Evolutionary conservation across 2,888 invertebrate species (phyloP), one percentile per base, ranked within the genome.

Genomic region (Calameuta filiformis): DNA sequence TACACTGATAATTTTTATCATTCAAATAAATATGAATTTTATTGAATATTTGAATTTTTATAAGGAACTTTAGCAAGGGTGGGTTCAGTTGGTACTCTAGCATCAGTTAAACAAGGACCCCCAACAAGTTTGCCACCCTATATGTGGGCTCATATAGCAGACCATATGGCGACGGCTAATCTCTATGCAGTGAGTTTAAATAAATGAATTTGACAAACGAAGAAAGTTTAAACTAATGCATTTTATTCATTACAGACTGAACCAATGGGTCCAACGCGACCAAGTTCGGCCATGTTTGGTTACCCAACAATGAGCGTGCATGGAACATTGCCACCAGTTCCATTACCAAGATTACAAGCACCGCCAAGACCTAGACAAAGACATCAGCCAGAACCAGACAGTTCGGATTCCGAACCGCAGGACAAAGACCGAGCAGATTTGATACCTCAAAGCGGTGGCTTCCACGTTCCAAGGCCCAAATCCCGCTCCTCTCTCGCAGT

Each of bases 71-170:
- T 90, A 79, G 90, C 91, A 0, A 88, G 91, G 74, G 90, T 91
- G 15, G 91, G 91, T 75, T 91, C 91, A 0, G 89, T 90, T 9
- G 91, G 91, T 2, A 91, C 91, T 37, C 79, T 91, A 68, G 89
- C 90, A 12, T 91, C 91, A 1, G 89, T 89, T 4, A 91, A 91
- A 78, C 91, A 91, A 85, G 91, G 91, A 12, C 90, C 90, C 33
- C 91, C 91, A 3, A 84, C 89, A 2, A 90, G 87, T 82, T 82
- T 91, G 68, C 95, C 96, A 0, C 96, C 96, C 0, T 97, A 97
- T 87, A 86, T 91, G 87, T 97, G 97, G 97, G 97, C 97, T 0
- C 97, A 97, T 87, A 96, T 97, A 76, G 96, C 97, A 0, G 97
- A 98, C 88, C 97, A 96, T 0, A 96, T 97, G 95, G 96, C 96